A percentile compares a stretch with the other conserved stretches of the same genome.
These are phyloP conservation scores for Artemisiospiza belli DNA, from an alignment of 2,113 vertebrate species.

Conservation along the genomic window DNA sequence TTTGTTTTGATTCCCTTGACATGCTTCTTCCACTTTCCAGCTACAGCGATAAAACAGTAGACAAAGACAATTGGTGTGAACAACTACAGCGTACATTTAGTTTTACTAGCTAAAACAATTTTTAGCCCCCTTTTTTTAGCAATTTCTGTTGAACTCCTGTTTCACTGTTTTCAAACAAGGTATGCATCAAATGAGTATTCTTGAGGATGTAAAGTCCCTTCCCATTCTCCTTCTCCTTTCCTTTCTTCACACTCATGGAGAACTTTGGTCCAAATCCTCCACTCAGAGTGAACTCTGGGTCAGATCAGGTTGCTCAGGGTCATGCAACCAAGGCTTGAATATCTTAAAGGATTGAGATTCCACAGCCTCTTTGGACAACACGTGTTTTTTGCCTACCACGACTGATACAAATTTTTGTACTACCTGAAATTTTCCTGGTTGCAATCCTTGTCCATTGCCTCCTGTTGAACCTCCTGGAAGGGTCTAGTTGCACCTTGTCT, in stretches of 20 bases:
- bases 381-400: not conserved
- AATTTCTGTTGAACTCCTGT: not conserved
- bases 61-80: not conserved
- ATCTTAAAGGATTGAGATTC: not conserved
- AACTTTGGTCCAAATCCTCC: not conserved
- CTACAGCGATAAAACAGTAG: not conserved
- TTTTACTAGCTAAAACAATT: not conserved
- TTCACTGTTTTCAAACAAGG: not conserved
- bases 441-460: not conserved
- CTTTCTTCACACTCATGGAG: not conserved
- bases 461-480: not conserved
- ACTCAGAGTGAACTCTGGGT: not conserved
- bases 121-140: not conserved
- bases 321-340: not conserved
- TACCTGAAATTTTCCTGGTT: not conserved
- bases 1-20: not conserved
- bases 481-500: not conserved
- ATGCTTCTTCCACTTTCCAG: not conserved
- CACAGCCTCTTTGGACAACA: not conserved
- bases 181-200: not conserved
- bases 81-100: not conserved
- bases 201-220: not conserved
- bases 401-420: not conserved
- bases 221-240: not conserved
- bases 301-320: not conserved